Percentiles rank a stretch among this genome's conserved stretches.
phyloP scores from a whole-genome alignment of 1,140 invertebrate genomes.

The Lutraria rhynchaena region DNA sequence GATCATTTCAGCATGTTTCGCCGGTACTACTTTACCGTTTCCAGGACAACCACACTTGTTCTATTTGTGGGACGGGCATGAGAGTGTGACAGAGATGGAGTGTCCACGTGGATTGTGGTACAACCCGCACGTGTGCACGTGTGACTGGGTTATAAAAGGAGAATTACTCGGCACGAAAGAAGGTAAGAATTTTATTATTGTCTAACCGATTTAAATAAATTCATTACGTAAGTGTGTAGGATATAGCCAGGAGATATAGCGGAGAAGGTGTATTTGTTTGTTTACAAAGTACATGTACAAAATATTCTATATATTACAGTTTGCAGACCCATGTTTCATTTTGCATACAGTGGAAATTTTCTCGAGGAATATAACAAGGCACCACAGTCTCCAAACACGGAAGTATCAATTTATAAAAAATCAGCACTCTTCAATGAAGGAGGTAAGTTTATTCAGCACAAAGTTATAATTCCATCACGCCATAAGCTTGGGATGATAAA shows the following conservation, averaged over 20 bases:
- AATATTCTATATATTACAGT: no score
- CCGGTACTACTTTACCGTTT: conserved; percentile 44
- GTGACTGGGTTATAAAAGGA: conserved; percentile 54
- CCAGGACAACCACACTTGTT: conserved; percentile 52
- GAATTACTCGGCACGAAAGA: conserved; percentile 1
- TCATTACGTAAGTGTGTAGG: not conserved
- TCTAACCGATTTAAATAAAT: not conserved
- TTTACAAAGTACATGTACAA: no score
- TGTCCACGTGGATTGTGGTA: conserved; percentile 58
- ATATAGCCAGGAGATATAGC: no score
- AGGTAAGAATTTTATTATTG: not conserved
- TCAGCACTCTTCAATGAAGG: conserved; percentile 55
- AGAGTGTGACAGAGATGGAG: conserved; percentile 45
- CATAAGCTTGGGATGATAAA: no score
- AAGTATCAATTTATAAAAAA: conserved; percentile 48
- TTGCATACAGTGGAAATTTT: conserved; percentile 44
- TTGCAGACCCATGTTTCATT: conserved; percentile 48
- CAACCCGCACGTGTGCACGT: conserved; percentile 47
- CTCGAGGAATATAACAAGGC: conserved; percentile 49
- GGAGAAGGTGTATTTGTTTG: no score
- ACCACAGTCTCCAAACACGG: conserved; percentile 49
- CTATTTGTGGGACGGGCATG: conserved; percentile 51
- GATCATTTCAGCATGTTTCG: conserved; percentile 33
- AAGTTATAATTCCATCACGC: no score
- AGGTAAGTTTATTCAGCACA: conserved; percentile 43